phyloP scores from a whole-genome alignment of 2,888 invertebrate genomes.

The Trichopoda pennipes region DNA sequence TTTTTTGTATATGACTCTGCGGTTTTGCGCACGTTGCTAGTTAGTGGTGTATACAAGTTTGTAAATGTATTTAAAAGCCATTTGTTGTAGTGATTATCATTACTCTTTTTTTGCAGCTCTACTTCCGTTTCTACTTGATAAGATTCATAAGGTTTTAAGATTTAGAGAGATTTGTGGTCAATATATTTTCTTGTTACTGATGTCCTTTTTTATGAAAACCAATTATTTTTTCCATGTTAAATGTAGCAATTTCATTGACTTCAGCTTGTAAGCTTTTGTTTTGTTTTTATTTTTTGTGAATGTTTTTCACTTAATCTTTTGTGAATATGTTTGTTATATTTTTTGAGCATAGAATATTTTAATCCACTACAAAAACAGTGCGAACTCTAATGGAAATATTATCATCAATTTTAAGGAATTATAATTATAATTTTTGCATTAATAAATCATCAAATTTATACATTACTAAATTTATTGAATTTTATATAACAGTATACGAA shows the following conservation, averaged over 20 bases:
- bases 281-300: background rate
- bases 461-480: too few species aligned
- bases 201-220: slow-evolving; percentile 2
- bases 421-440: too few species aligned
- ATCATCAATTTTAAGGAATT: too few species aligned
- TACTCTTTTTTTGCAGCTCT: slow-evolving; percentile 9
- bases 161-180: slow-evolving; percentile 65
- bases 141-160: slow-evolving; percentile 61
- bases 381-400: too few species aligned
- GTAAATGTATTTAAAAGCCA: slow-evolving; percentile 8
- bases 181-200: slow-evolving; percentile 48
- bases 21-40: slow-evolving; percentile 28
- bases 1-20: slow-evolving; percentile 17
- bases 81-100: slow-evolving; percentile 30
- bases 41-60: slow-evolving; percentile 10
- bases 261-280: slow-evolving; percentile 7
- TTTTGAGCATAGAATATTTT: background rate
- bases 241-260: slow-evolving; percentile 28
- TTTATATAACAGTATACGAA: too few species aligned
- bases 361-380: background rate
- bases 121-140: slow-evolving; percentile 50
- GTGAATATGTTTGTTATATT: too few species aligned
- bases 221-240: slow-evolving; percentile 43
- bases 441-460: too few species aligned
- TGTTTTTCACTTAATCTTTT: too few species aligned